Evolutionary conservation across 2,888 invertebrate genomes (phyloP).

Genomic region (Smittia sp.): DNA sequence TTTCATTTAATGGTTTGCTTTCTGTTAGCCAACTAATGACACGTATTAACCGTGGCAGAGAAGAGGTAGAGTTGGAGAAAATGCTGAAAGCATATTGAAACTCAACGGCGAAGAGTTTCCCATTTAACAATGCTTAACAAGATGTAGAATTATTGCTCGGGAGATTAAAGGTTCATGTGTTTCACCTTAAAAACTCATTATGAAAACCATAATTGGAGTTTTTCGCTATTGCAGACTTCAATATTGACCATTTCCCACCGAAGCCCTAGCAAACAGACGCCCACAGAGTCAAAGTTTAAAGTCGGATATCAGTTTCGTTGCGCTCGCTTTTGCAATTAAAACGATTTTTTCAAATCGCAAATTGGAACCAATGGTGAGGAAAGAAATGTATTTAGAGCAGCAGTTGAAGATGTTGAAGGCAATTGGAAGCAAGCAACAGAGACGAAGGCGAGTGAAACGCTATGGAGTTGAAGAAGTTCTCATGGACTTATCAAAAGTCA

Average conservation of each 20-base stretch:
- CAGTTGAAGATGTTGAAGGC: constrained; percentile 14
- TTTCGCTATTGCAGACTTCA: constrained; percentile 1
- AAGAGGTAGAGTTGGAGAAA: neutral
- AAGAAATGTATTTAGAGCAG: constrained; percentile 6
- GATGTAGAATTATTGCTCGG: constrained; percentile 37
- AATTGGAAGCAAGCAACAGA: neutral
- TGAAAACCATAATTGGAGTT: constrained; percentile 34
- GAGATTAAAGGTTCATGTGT: constrained; percentile 34
- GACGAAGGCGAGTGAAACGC: neutral
- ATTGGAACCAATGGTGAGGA: constrained; percentile 5
- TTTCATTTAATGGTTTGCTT: constrained; percentile 2
- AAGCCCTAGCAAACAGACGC: constrained; percentile 12
- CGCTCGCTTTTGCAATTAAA: constrained; percentile 25
- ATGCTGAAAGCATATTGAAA: neutral
- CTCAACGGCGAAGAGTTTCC: neutral
- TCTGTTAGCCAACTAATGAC: neutral
- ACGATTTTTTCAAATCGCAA: constrained; percentile 9
- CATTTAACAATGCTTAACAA: constrained; percentile 19
- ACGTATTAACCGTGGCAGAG: neutral
- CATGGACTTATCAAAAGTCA: constrained; percentile 40
- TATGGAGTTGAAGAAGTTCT: constrained; percentile 31
- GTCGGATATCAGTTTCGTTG: neutral
- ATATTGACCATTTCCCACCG: constrained; percentile 30
- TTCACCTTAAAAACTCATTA: constrained; percentile 40
- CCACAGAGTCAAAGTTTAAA: constrained; percentile 38